Conservation (phyloP, 2,888 invertebrate genomes). For the Entomobrya proxima region DNA sequence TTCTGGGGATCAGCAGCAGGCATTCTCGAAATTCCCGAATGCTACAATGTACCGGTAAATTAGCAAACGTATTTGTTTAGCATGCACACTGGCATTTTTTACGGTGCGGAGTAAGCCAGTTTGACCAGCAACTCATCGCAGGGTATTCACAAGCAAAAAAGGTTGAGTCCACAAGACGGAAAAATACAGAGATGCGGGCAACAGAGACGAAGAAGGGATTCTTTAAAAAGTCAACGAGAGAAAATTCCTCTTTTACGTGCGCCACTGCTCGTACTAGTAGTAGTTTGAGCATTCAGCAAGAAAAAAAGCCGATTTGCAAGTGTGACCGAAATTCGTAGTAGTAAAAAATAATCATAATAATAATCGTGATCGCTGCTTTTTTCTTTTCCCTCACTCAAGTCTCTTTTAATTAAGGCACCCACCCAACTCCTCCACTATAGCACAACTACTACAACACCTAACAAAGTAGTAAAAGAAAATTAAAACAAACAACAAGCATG, state of each 20-base stretch:
- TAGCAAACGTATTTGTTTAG: constrained; percentile 47
- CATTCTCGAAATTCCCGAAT: constrained; percentile 68
- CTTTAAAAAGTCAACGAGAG: neutral
- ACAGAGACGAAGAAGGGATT: neutral
- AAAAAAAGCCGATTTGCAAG: neutral
- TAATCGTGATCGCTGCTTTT: constrained; percentile 16
- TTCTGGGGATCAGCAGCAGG: constrained; percentile 29
- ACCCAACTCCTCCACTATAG: constrained; percentile 12
- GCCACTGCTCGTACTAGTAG: neutral
- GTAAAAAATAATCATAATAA: neutral
- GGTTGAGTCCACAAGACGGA: neutral
- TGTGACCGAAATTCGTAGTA: constrained; percentile 32
- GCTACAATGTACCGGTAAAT: constrained; percentile 63
- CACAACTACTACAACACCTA: neutral
- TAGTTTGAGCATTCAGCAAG: no score
- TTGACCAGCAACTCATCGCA: neutral
- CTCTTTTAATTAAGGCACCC: constrained; percentile 17
- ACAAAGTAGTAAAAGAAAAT: no score
- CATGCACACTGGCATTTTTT: constrained; percentile 42
- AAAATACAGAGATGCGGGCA: neutral
- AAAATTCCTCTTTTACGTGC: constrained; percentile 13
- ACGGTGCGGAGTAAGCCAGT: constrained; percentile 17
- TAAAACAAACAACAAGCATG: constrained; percentile 40
- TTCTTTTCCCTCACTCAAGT: constrained; percentile 8
- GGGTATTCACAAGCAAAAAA: neutral